Evolutionary conservation across 2,797 vertebrate genomes (phyloP), one percentile per base, ranked within the genome.

Genomic region (Sebastes ruberrimus): DNA sequence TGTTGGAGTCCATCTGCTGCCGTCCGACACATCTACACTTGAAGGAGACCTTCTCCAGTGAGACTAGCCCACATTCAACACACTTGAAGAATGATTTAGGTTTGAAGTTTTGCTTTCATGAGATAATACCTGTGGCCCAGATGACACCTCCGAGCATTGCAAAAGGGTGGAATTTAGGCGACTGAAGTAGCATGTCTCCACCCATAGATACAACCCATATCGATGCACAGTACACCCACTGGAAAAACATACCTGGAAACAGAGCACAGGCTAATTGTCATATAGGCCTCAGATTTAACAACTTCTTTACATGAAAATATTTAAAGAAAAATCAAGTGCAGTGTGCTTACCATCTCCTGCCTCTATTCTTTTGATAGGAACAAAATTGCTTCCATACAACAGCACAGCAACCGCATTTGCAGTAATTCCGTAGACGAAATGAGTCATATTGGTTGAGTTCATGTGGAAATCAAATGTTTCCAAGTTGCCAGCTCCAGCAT

Each of bases 121-220:
- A 18, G 8, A 69, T 1, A 10, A 16, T 94, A 99, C 98, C 98
- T 95, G 98, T 99, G n/a, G 97, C 96, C 98, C 98, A 99, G 74
- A 98, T 87, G 32, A 92, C 96, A 9, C 98, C 97, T 3, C 97
- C 97, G 52, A 98, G 80, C 97, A 98, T 98, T 3, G 97, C 97
- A 30, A 97, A 90, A 27, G 97, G 97, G 94, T 97, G 95, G 89
- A 98, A 98, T 22, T 76, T 95, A 1, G 98, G 97, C 0, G 95
- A 96, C 2, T 86, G 90, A 59, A 96, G 93, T 61, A 98, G 84
- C 63, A 97, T 22, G 82, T 98, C 96, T 74, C 96, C 96, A 4
- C 96, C 63, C 78, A 97, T 91, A 11, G 97, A 95, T 11, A 97
- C 95, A 0, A 94, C 35, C 98, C 97, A 98, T 84, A 99, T 95